A percentile compares a stretch with the other conserved stretches of the same genome.
phyloP scores from a whole-genome alignment of 2,888 invertebrate genomes.

The Pyrocoelia pectoralis region DNA sequence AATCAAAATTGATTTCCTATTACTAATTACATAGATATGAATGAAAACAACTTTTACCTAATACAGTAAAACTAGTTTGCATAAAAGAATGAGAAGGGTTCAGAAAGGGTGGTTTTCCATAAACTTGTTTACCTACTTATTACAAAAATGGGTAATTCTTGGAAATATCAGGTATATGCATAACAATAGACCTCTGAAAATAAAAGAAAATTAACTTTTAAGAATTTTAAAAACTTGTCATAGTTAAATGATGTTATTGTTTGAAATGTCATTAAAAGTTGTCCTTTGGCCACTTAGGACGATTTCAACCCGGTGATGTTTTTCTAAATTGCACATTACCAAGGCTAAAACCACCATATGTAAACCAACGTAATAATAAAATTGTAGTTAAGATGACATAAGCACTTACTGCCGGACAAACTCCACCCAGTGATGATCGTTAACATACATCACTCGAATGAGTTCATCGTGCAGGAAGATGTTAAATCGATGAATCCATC shows the following conservation, averaged over 20 bases:
- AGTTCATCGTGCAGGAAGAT: constrained; percentile 4
- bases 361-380: neutral
- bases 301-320: constrained; percentile 54
- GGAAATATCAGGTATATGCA: too few species aligned
- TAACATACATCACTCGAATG: constrained; percentile 4
- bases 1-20: neutral
- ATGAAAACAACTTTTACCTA: neutral
- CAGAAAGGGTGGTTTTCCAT: too few species aligned
- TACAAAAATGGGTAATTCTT: too few species aligned
- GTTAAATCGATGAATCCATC: neutral
- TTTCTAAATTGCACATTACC: constrained; percentile 39
- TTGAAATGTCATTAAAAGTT: too few species aligned
- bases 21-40: neutral
- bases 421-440: constrained; percentile 13
- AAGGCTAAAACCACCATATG: constrained; percentile 44
- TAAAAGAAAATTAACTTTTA: neutral
- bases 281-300: constrained; percentile 42
- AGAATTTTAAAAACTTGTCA: neutral
- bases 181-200: too few species aligned
- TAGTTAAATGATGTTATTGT: too few species aligned
- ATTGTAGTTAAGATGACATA: neutral
- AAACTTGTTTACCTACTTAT: too few species aligned
- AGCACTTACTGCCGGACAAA: constrained; percentile 2
- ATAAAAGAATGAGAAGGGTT: too few species aligned
- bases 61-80: neutral